These are phyloP conservation scores for Chionoecetes opilio DNA, from an alignment of 1,140 invertebrate genomes.

Conservation along the genomic window DNA sequence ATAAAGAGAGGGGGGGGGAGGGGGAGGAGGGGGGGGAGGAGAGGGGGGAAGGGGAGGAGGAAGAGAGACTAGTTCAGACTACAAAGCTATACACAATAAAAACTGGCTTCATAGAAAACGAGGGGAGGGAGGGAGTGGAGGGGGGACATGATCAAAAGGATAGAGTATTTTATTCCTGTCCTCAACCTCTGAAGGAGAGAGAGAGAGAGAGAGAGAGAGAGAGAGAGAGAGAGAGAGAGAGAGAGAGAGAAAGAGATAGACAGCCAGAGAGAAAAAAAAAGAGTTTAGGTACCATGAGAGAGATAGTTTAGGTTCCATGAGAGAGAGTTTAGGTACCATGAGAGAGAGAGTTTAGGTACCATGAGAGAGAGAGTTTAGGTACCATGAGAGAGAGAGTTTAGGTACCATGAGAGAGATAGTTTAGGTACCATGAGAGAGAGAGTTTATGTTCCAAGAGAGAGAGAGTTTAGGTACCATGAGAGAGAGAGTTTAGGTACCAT, in stretches of 20 bases:
- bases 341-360: conserved; percentile 36
- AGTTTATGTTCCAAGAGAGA: neutral
- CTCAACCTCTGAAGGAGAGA: conserved; percentile 25
- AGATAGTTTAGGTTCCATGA: too few relatives aligned
- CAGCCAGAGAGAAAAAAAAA: neutral
- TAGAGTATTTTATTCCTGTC: conserved; percentile 21
- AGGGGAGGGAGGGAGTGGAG: neutral
- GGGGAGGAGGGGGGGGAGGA: too few relatives aligned
- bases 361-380: neutral
- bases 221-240: conserved; percentile 49
- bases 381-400: conserved; percentile 1
- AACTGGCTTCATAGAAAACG: conserved; percentile 2
- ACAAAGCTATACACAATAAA: conserved; percentile 12
- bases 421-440: too few relatives aligned
- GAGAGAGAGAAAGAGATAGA: conserved; percentile 32
- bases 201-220: conserved; percentile 51
- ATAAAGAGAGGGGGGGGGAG: too few relatives aligned
- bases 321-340: too few relatives aligned
- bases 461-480: too few relatives aligned
- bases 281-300: neutral
- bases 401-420: neutral
- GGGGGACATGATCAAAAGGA: neutral
- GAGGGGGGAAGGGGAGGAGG: neutral
- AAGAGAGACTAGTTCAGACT: neutral
- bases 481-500: too few relatives aligned